These are phyloP conservation scores for Acanthurus lineatus DNA, from an alignment of 2,797 vertebrate genomes.

Conservation along the genomic window DNA sequence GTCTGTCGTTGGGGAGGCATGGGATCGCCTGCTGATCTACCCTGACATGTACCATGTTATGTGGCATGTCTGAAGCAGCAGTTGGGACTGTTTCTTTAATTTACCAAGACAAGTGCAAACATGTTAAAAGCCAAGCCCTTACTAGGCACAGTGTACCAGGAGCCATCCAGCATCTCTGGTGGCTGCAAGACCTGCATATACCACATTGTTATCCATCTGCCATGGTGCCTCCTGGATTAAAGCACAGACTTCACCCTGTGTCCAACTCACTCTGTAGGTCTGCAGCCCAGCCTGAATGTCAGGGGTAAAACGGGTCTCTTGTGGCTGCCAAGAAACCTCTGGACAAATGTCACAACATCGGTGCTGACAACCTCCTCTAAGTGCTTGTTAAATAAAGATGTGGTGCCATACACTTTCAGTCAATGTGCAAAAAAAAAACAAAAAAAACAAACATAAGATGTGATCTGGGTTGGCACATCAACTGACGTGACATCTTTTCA, in stretches of 20 bases:
- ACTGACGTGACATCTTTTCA: constrained; percentile 50
- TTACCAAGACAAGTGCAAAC: constrained; percentile 76
- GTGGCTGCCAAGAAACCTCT: constrained; percentile 66
- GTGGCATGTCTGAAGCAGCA: constrained; percentile 66
- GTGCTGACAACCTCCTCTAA: constrained; percentile 73
- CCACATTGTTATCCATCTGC: constrained; percentile 62
- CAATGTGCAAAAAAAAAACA: constrained; percentile 57
- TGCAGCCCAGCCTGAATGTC: constrained; percentile 66
- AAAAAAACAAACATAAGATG: constrained; percentile 16
- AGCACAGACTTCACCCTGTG: constrained; percentile 57
- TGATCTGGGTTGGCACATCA: constrained; percentile 33
- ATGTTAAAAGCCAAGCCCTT: constrained; percentile 71
- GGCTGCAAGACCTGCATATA: constrained; percentile 53
- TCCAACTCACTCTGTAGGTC: constrained; percentile 68
- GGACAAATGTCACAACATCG: constrained; percentile 80
- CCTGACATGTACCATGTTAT: constrained; percentile 73
- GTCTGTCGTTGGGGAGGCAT: constrained; percentile 55
- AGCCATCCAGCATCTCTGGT: constrained; percentile 51
- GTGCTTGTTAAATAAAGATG: constrained; percentile 81
- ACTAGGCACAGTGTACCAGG: not conserved
- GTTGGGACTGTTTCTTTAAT: constrained; percentile 74
- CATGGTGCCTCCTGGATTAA: constrained; percentile 50
- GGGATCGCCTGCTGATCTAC: constrained; percentile 61
- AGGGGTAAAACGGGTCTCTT: constrained; percentile 61
- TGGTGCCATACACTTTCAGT: constrained; percentile 62